Conservation (phyloP, 2,797 vertebrate species). For the Dicrostonyx torquatus region DNA sequence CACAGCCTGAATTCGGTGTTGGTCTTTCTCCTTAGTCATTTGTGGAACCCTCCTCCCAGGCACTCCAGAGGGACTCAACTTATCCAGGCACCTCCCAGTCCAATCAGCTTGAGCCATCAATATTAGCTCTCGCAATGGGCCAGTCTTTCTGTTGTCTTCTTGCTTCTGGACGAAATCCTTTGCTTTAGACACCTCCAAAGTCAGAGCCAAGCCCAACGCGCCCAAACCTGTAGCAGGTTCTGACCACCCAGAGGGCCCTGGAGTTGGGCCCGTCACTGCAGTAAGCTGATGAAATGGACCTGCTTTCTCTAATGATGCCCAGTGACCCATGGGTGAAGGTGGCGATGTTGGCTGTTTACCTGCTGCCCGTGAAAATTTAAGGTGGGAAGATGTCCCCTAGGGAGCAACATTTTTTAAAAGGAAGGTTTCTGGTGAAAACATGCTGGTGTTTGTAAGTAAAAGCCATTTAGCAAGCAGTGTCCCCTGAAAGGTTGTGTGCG, state of each 20-base stretch:
- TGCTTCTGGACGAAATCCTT: neutral
- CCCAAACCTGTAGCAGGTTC: neutral
- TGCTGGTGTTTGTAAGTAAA: neutral
- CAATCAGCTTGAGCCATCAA: neutral
- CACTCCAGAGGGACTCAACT: neutral
- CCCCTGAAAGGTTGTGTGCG: neutral
- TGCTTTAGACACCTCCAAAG: neutral
- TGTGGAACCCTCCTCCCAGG: neutral
- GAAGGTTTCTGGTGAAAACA: neutral
- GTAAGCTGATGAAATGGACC: neutral
- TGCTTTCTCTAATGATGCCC: neutral
- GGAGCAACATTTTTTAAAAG: neutral
- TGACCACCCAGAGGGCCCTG: neutral
- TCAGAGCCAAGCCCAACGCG: neutral
- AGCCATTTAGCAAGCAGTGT: neutral
- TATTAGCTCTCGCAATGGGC: neutral
- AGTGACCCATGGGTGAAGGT: neutral
- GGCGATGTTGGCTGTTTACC: neutral
- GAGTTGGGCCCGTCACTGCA: neutral
- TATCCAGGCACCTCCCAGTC: neutral
- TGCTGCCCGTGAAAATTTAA: conserved; percentile 12
- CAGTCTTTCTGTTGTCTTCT: neutral
- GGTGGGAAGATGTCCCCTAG: neutral
- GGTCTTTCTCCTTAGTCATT: neutral
- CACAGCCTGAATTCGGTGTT: neutral